Conservation (phyloP, 2,113 vertebrate species). For the pig (Sus scrofa) region DNA sequence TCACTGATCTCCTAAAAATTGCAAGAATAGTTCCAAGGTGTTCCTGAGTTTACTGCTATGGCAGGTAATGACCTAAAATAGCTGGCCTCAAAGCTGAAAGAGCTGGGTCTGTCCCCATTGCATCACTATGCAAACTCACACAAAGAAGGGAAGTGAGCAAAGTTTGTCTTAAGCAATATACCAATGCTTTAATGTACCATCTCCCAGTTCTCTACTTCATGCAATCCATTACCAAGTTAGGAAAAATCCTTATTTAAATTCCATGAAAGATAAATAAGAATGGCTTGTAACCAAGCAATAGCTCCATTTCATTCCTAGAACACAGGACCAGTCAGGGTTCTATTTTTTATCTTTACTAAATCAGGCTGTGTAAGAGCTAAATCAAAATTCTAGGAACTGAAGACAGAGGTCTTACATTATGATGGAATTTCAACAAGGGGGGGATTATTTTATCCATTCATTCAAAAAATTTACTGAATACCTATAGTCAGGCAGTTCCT, state of each 20-base stretch:
- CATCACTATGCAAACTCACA: not conserved
- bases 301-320: not conserved
- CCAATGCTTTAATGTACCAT: not conserved
- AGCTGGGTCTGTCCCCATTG: not conserved
- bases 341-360: slow-evolving; percentile 20
- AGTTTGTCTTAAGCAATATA: slow-evolving; percentile 27
- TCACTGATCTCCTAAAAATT: not conserved
- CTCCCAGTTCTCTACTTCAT: not conserved
- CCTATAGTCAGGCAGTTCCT: not conserved
- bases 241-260: not conserved
- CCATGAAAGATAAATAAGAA: slow-evolving; percentile 25
- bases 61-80: not conserved
- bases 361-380: not conserved
- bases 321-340: not conserved
- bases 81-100: not conserved
- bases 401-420: not conserved
- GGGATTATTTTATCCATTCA: not conserved
- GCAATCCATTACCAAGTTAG: not conserved
- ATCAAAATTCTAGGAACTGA: not conserved
- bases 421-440: not conserved
- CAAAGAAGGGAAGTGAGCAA: not conserved
- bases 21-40: slow-evolving; percentile 3
- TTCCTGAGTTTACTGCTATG: not conserved
- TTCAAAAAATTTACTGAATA: not conserved
- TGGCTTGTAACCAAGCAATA: not conserved